These are phyloP conservation scores for Psammodynastes pulverulentus DNA, from an alignment of 2,113 vertebrate genomes.

Conservation along the genomic window DNA sequence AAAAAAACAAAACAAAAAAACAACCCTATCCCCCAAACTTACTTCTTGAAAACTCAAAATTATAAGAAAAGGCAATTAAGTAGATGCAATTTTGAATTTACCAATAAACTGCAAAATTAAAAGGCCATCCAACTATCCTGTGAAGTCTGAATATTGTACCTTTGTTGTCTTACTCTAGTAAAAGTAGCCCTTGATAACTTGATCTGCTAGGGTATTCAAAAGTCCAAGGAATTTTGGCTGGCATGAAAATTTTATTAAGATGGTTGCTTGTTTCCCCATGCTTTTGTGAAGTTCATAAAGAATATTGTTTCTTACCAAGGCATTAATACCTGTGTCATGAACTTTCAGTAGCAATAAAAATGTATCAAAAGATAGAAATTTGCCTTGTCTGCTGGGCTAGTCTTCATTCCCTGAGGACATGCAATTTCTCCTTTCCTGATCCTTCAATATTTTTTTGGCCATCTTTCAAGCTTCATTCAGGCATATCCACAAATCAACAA, in stretches of 20 bases:
- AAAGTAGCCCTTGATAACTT: not conserved
- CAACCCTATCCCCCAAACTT: not conserved
- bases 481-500: not conserved
- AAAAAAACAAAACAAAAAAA: not conserved
- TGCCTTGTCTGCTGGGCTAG: not conserved
- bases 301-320: not conserved
- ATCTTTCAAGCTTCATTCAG: not conserved
- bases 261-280: conserved; percentile 25
- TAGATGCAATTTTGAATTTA: not conserved
- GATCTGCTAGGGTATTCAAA: not conserved
- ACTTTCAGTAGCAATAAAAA: not conserved
- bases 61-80: not conserved
- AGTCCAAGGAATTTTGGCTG: not conserved
- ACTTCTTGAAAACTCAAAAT: not conserved
- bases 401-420: not conserved
- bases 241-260: conserved; percentile 25
- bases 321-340: not conserved
- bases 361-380: not conserved
- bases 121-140: not conserved
- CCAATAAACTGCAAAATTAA: not conserved
- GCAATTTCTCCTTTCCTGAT: not conserved
- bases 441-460: not conserved
- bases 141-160: not conserved
- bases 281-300: conserved; percentile 28
- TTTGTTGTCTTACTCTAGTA: not conserved